phyloP scores from a whole-genome alignment of 2,113 vertebrate genomes.

The Anas platyrhynchos region DNA sequence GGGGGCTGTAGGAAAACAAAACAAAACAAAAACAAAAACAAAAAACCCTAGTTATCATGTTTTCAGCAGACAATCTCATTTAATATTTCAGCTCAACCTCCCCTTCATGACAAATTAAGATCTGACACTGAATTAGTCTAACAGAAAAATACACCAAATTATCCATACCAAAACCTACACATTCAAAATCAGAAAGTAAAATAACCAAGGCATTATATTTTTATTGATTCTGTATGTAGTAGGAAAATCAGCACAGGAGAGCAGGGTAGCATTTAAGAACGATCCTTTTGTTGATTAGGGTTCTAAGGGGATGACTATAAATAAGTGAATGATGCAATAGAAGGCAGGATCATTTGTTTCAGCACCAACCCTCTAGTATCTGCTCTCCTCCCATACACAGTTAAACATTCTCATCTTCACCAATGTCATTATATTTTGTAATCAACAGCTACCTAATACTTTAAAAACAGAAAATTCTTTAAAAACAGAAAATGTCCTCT shows the following conservation, averaged over 20 bases:
- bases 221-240: not conserved
- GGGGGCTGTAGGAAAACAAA: not conserved
- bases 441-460: slow-evolving; percentile 4
- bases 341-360: slow-evolving; percentile 15
- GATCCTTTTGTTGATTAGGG: not conserved
- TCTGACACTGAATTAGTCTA: not conserved
- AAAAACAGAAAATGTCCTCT: not conserved
- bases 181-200: not conserved
- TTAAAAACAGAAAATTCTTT: slow-evolving; percentile 22
- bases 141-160: not conserved
- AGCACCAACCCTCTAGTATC: not conserved
- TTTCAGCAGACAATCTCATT: not conserved
- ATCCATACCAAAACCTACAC: not conserved
- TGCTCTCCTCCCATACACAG: not conserved
- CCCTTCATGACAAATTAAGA: not conserved
- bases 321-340: not conserved
- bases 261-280: not conserved
- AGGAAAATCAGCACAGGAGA: not conserved
- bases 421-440: not conserved
- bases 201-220: not conserved
- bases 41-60: not conserved
- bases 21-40: not conserved
- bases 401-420: not conserved
- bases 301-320: not conserved
- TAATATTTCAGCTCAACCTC: not conserved